phyloP scores from a whole-genome alignment of 2,888 invertebrate genomes.

The Chirona hameri region DNA sequence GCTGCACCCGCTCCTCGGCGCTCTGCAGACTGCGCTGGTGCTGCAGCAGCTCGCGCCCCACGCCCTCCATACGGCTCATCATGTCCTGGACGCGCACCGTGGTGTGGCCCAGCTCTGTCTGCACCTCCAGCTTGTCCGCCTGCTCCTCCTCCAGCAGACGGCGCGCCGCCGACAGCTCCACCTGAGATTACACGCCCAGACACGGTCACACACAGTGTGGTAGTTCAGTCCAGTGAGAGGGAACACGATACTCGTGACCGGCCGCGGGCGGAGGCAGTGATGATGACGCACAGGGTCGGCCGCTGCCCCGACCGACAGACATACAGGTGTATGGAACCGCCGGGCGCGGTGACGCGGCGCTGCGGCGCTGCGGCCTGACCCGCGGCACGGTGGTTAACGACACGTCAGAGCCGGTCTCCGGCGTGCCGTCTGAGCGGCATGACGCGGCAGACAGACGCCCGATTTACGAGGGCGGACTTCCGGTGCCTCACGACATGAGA shows the following conservation, averaged over 20 bases:
- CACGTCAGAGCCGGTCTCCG: no score
- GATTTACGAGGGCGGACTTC: no score
- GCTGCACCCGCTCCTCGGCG: not conserved
- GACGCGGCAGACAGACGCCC: no score
- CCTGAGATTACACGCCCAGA: not conserved
- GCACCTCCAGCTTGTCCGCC: slow-evolving; percentile 67
- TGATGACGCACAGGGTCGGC: not conserved
- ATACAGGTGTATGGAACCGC: not conserved
- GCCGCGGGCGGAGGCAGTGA: no score
- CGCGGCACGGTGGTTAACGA: no score
- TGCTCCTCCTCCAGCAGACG: slow-evolving; percentile 63
- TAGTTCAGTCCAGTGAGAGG: no score
- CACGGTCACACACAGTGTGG: not conserved
- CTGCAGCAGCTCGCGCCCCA: slow-evolving; percentile 34
- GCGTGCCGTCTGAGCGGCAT: no score
- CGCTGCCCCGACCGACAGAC: not conserved
- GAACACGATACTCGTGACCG: not conserved
- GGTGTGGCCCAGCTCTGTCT: slow-evolving; percentile 69
- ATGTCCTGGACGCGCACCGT: slow-evolving; percentile 47
- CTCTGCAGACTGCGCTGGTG: not conserved
- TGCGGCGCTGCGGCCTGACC: not conserved
- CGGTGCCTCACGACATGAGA: no score
- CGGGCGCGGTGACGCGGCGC: not conserved
- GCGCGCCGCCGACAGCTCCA: slow-evolving; percentile 24
- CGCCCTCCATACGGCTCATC: slow-evolving; percentile 42